Evolutionary conservation across 2,888 invertebrate species (phyloP).

Genomic region (Aporophyla lueneburgensis): DNA sequence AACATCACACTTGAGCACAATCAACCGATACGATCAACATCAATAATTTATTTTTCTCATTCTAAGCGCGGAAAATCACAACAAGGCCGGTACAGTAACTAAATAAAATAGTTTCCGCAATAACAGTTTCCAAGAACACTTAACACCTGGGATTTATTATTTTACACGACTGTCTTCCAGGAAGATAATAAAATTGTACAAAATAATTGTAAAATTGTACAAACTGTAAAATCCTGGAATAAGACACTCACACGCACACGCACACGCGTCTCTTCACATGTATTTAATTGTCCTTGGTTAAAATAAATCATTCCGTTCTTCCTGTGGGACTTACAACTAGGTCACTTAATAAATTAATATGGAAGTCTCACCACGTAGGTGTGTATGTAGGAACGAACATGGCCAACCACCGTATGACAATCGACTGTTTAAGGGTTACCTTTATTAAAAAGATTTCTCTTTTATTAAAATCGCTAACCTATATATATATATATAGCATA

Average conservation of each 20-base stretch:
- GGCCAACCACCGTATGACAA: no score
- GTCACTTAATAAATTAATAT: neutral
- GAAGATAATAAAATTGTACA: no score
- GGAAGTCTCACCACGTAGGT: neutral
- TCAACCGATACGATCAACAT: constrained; percentile 30
- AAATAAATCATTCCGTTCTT: constrained; percentile 12
- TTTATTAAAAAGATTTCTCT: no score
- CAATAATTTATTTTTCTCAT: constrained; percentile 42
- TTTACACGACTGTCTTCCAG: constrained; percentile 15
- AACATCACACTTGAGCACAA: constrained; percentile 26
- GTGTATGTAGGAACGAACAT: neutral
- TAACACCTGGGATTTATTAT: constrained; percentile 43
- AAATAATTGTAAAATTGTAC: no score
- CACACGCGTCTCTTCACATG: neutral
- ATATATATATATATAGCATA: no score
- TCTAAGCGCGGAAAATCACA: constrained; percentile 49
- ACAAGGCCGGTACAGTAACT: constrained; percentile 11
- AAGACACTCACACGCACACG: neutral
- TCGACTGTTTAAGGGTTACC: no score
- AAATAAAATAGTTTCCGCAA: no score
- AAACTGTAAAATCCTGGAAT: constrained; percentile 20
- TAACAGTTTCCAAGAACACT: constrained; percentile 12
- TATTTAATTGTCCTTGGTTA: constrained; percentile 13
- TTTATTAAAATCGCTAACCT: no score
- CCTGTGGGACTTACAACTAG: constrained; percentile 3